A percentile compares a stretch with the other conserved stretches of the same genome.
These are phyloP conservation scores for Trichonephila clavata DNA, from an alignment of 1,140 invertebrate species.

Conservation along the genomic window DNA sequence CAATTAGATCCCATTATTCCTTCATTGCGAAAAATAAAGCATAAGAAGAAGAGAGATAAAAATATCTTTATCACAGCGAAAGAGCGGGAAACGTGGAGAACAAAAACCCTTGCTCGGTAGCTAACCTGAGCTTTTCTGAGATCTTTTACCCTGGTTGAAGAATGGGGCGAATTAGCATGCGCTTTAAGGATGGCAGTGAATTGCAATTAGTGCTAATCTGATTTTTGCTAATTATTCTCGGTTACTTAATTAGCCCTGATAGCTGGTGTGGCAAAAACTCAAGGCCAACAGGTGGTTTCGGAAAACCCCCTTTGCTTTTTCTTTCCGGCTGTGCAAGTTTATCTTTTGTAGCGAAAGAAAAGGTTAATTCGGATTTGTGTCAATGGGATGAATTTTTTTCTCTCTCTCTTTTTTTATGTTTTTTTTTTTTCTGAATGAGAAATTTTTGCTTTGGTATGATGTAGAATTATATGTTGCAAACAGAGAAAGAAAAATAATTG, in stretches of 20 bases:
- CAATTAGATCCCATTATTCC: constrained; percentile 72
- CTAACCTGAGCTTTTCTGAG: constrained; percentile 50
- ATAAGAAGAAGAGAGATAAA: constrained; percentile 59
- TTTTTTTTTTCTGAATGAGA: background rate
- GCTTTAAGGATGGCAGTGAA: constrained; percentile 73
- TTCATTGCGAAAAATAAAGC: constrained; percentile 51
- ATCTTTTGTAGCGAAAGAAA: constrained; percentile 39
- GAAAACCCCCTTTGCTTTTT: constrained; percentile 62
- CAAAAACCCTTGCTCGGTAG: constrained; percentile 10
- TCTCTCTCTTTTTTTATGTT: background rate
- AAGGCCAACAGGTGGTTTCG: constrained; percentile 71
- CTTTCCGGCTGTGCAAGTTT: constrained; percentile 20
- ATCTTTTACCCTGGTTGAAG: constrained; percentile 51
- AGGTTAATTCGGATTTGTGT: constrained; percentile 52
- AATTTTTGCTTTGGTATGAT: background rate
- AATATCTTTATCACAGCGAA: constrained; percentile 69
- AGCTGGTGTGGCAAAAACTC: constrained; percentile 72
- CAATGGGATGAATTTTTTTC: background rate
- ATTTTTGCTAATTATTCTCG: constrained; percentile 77
- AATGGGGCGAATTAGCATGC: constrained; percentile 75
- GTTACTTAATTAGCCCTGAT: constrained; percentile 77
- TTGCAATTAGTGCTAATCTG: constrained; percentile 76
- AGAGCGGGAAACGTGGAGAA: background rate
- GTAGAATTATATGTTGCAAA: background rate
- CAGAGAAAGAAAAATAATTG: too few species aligned